Base-by-base conservation (phyloP, 2,113 vertebrate genomes). In the Cisticola juncidis region DNA sequence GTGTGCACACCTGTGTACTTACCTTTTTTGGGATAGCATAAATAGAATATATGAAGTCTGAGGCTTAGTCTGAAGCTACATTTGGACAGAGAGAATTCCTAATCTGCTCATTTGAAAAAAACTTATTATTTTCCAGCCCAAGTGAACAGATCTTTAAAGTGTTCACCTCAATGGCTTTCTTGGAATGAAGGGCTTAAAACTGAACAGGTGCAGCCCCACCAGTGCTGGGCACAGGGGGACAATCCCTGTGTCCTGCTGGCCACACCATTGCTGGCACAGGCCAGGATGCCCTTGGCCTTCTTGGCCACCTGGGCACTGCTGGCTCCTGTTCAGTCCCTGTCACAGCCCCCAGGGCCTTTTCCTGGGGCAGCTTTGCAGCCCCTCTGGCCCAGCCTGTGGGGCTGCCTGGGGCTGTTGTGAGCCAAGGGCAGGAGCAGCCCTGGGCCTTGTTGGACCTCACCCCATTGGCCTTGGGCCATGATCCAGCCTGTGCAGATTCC, bases 161-260 rank as follows among this genome's bases (percentile, higher is more conserved):
- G 11, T 35, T 86, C n/a, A 44, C 6, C 7, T 31, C 45, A 40
- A 35, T 35, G 17, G 26, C 21, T 47, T 76, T 60, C n/a, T 61
- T 48, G 40, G 19, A 40, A 29, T 48, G 21, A 35, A 45, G 8
- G 22, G 14, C 31, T 29, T 45, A 26, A 61, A 69, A 54, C 12
- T 19, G 5, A 31, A 5, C 21, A 61, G 25, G 11, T 22, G 29
- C 1, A 1, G 9, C 9, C 47, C 54, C 40, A 31, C 2, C 24
- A 40, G 4, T 19, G 9, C 16, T 0, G 0, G 31, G n/a, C 2
- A 25, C 29, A 53, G n/a, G 2, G 6, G n/a, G 2, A 15, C n/a
- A 31, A 45, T 19, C 29, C 31, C 53, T 89, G n/a, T 82, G 69
- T 31, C n/a, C 70, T 74, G 47, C 47, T 82, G 53, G 7, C 53